Percentiles rank a stretch among this genome's conserved stretches.
These are phyloP conservation scores for Cataglyphis livida DNA, from an alignment of 2,888 invertebrate species.

Conservation along the genomic window DNA sequence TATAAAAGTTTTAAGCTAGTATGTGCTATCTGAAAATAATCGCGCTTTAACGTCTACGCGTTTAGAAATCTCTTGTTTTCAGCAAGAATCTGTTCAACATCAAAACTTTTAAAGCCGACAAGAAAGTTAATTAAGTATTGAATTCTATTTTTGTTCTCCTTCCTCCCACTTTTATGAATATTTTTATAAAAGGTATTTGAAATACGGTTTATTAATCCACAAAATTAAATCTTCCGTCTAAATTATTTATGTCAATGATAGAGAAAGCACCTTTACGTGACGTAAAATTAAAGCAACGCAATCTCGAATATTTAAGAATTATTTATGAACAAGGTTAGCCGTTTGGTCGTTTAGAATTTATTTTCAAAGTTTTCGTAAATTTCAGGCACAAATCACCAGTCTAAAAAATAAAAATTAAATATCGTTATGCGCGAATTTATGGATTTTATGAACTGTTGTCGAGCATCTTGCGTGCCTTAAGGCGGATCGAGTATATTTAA, in stretches of 20 bases:
- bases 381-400: background rate
- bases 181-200: background rate
- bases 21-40: background rate
- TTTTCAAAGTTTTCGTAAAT: background rate
- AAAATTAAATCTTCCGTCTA: background rate
- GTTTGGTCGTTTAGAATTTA: background rate
- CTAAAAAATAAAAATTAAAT: background rate
- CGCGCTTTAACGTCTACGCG: background rate
- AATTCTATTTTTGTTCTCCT: background rate
- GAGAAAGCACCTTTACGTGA: background rate
- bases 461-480: background rate
- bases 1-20: too few relatives aligned
- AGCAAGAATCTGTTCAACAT: background rate
- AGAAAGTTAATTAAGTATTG: background rate
- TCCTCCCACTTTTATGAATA: background rate
- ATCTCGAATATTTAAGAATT: background rate
- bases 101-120: background rate
- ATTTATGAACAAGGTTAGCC: background rate
- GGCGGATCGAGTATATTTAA: slow-evolving; percentile 24
- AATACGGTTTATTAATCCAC: background rate
- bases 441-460: background rate
- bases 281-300: slow-evolving; percentile 9
- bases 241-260: background rate
- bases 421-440: background rate
- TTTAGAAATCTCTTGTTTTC: background rate